A percentile compares a stretch with the other conserved stretches of the same genome.
These are phyloP conservation scores for Temnothorax curvispinosus DNA, from an alignment of 1,140 invertebrate species.

Conservation along the genomic window DNA sequence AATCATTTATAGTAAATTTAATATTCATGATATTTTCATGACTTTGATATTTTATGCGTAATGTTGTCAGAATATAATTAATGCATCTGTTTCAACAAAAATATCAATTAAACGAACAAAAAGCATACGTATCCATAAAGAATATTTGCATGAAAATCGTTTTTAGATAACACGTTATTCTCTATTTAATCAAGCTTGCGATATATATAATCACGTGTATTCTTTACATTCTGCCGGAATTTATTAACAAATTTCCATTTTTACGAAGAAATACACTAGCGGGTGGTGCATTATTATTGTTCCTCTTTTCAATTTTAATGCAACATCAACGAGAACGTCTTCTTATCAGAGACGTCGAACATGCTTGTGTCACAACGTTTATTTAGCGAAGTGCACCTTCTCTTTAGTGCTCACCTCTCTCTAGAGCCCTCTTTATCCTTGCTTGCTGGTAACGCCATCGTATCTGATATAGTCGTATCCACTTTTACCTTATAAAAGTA, in stretches of 20 bases:
- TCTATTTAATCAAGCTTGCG: neutral
- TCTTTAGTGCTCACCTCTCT: conserved; percentile 45
- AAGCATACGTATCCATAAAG: neutral
- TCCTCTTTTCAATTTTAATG: conserved; percentile 23
- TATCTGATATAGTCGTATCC: conserved; percentile 57
- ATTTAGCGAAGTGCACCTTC: conserved; percentile 71
- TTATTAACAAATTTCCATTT: neutral
- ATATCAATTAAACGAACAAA: conserved; percentile 1
- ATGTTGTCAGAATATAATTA: conserved; percentile 19
- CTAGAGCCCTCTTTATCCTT: conserved; percentile 59
- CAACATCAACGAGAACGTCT: conserved; percentile 11
- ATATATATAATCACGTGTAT: neutral
- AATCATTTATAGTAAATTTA: conserved; percentile 36
- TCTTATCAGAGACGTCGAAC: conserved; percentile 42
- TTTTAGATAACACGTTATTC: neutral
- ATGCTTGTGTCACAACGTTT: conserved; percentile 53
- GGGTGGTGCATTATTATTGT: neutral
- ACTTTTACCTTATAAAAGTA: conserved; percentile 61
- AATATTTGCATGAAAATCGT: neutral
- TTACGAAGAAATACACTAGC: neutral
- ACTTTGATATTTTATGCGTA: conserved; percentile 23
- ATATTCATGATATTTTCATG: conserved; percentile 41
- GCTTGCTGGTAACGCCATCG: conserved; percentile 29
- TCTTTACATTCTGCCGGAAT: neutral
- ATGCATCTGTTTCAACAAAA: conserved; percentile 1